Evolutionary conservation across 1,140 invertebrate genomes (phyloP), one percentile per base, ranked within the genome.

Genomic region (Reticulitermes speratus): DNA sequence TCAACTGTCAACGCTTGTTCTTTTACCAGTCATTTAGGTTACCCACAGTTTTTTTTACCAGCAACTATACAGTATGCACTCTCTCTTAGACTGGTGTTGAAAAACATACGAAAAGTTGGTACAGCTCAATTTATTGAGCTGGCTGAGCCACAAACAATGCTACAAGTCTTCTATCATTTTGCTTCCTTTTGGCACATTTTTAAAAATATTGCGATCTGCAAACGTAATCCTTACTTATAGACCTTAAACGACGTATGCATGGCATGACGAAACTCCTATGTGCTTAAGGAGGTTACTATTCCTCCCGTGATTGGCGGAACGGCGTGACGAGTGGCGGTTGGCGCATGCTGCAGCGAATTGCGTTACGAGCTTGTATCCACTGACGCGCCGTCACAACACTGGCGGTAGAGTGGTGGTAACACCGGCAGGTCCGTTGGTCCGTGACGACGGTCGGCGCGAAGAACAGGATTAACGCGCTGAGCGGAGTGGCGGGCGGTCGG

Each of bases 321-420:
- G 19, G 52, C 19, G 52, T 55, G 52, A 75, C 65, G 65, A 75
- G 25, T 75, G 65, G 65, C 65, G 8, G 65, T 9, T 25, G 52
- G 52, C 52, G 52, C 52, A 55, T 55, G 14, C 52, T 55, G n/a
- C 65, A 30, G n/a, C 25, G 65, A 75, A 75, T 30, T 75, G n/a
- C 65, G 25, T 75, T 75, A 30, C 65, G 65, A 75, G 65, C 65
- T 30, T 12, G 65, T 65, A 30, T 9, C 65, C 25, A 30, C 65
- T 75, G 52, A 55, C 52, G 52, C 19, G 65, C 65, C 65, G n/a
- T 75, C 65, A 75, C 65, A 75, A 75, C 65, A 75, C 65, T 75
- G 65, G 25, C 59, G n/a, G 65, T 14, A 2, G 65, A 30, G 25
- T 75, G 65, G 65, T 30, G 59, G 59, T n/a, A 65, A n/a, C 59